Evolutionary conservation across 2,888 invertebrate species (phyloP).

Genomic region (Portevinia maculata): DNA sequence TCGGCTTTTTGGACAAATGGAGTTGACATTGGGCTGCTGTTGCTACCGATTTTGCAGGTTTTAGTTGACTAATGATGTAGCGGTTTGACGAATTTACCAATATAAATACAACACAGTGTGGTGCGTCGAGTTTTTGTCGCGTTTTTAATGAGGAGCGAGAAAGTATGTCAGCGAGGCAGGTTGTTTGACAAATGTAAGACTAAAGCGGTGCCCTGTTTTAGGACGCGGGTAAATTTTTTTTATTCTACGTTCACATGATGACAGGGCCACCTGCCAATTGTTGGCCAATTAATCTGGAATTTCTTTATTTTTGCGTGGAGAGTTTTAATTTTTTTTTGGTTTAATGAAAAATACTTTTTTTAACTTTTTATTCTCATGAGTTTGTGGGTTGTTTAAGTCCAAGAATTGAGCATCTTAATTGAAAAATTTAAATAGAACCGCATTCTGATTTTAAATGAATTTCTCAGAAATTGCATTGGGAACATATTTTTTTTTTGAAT

Average conservation of each 20-base stretch:
- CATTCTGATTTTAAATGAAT: too few species aligned
- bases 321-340: constrained; percentile 24
- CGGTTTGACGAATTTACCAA: constrained; percentile 71
- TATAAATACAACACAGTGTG: constrained; percentile 18
- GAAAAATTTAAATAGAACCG: too few species aligned
- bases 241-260: constrained; percentile 20
- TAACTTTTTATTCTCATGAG: too few species aligned
- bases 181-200: constrained; percentile 80
- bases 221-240: constrained; percentile 1
- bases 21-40: constrained; percentile 54
- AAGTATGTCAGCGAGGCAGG: constrained; percentile 81
- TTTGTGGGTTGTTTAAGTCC: too few species aligned
- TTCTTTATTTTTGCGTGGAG: constrained; percentile 57
- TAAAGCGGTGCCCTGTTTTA: constrained; percentile 42
- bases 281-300: constrained; percentile 63
- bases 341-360: neutral
- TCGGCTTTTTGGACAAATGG: constrained; percentile 66
- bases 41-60: constrained; percentile 44
- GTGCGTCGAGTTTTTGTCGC: constrained; percentile 55
- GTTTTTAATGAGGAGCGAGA: constrained; percentile 78
- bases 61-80: constrained; percentile 72
- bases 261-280: constrained; percentile 68
- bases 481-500: too few species aligned
- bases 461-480: too few species aligned
- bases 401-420: too few species aligned